Conservation (phyloP, 2,888 invertebrate genomes). For the Acronicta alni region DNA sequence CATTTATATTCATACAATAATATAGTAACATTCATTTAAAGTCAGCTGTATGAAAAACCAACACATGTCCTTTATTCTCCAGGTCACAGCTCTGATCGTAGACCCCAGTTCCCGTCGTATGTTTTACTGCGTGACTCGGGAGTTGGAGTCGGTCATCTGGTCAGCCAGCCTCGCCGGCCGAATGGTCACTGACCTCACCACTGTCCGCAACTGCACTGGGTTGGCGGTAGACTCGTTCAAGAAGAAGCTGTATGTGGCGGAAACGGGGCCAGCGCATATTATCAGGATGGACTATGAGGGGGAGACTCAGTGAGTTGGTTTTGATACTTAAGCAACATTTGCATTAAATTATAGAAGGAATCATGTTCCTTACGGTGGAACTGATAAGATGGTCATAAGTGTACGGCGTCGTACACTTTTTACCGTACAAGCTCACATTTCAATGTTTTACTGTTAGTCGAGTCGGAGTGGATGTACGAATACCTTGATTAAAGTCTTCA, state of each 20-base stretch:
- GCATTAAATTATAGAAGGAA: too few relatives aligned
- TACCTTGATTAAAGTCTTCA: too few relatives aligned
- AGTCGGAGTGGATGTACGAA: too few relatives aligned
- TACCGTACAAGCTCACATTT: too few relatives aligned
- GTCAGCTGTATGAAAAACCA: neutral
- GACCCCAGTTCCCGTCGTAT: conserved; percentile 90
- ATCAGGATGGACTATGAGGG: conserved; percentile 80
- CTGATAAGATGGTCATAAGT: too few relatives aligned
- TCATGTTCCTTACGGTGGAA: too few relatives aligned
- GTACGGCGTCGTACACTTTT: too few relatives aligned
- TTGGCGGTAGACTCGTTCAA: conserved; percentile 84
- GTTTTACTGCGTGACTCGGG: conserved; percentile 89
- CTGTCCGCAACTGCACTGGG: conserved; percentile 78
- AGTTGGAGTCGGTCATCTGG: conserved; percentile 84
- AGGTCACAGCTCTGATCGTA: conserved; percentile 90
- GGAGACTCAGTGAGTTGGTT: conserved; percentile 66
- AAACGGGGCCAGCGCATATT: conserved; percentile 85
- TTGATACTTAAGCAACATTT: neutral
- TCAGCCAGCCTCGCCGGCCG: conserved; percentile 88
- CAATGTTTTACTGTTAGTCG: too few relatives aligned
- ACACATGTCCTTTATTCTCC: conserved; percentile 24
- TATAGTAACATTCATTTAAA: too few relatives aligned
- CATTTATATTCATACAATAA: too few relatives aligned
- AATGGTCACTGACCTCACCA: conserved; percentile 75
- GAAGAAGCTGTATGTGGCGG: conserved; percentile 93